A percentile compares a stretch with the other conserved stretches of the same genome.
phyloP scores from a whole-genome alignment of 1,140 invertebrate genomes.

The Leptoteleia sp. region DNA sequence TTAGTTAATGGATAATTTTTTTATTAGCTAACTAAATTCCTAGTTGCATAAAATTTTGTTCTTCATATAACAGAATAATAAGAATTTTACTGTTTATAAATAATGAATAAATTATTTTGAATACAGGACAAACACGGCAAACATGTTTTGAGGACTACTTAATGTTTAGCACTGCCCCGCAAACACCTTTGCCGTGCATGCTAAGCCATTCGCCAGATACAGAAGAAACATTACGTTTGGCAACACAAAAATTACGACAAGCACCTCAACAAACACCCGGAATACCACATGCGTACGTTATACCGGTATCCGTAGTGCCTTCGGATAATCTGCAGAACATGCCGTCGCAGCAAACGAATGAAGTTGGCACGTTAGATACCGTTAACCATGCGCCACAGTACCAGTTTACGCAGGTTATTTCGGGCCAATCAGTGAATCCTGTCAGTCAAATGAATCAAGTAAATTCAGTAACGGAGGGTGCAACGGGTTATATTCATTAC shows the following conservation, averaged over 20 bases:
- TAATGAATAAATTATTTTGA: neutral
- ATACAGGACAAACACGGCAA: constrained; percentile 74
- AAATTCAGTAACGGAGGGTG: constrained; percentile 52
- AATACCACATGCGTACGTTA: constrained; percentile 78
- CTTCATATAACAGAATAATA: too few relatives aligned
- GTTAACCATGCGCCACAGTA: constrained; percentile 66
- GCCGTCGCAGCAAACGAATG: constrained; percentile 31
- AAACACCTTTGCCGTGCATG: constrained; percentile 76
- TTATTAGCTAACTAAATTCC: too few relatives aligned
- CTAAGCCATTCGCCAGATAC: constrained; percentile 77
- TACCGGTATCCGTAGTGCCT: constrained; percentile 79
- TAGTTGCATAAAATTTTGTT: too few relatives aligned
- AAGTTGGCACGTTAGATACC: constrained; percentile 18
- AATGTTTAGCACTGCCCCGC: constrained; percentile 78
- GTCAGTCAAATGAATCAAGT: constrained; percentile 26
- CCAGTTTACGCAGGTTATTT: constrained; percentile 72
- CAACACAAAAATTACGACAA: constrained; percentile 79
- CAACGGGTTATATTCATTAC: constrained; percentile 72
- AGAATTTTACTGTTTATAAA: too few relatives aligned
- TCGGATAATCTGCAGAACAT: constrained; percentile 75
- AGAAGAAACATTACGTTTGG: constrained; percentile 77
- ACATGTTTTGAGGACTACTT: constrained; percentile 77
- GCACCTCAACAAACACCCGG: constrained; percentile 70
- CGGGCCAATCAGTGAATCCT: constrained; percentile 53
- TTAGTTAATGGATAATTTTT: too few relatives aligned